phyloP scores from a whole-genome alignment of 2,113 vertebrate species.

The Cheirogaleus medius region DNA sequence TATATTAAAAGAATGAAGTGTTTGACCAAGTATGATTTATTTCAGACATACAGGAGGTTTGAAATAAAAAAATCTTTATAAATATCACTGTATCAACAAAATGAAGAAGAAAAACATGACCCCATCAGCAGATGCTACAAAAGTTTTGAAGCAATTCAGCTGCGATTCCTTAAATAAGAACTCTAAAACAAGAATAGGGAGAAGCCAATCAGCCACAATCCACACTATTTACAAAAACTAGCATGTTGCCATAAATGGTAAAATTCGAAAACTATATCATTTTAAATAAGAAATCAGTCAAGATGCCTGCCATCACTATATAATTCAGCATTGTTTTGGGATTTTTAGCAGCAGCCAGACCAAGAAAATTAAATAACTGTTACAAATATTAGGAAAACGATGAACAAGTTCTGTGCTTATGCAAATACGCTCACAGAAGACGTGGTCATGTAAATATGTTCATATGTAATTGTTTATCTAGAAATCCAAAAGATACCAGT shows the following conservation, averaged over 20 bases:
- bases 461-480: background rate
- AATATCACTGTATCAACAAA: background rate
- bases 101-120: background rate
- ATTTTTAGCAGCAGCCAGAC: background rate
- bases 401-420: background rate
- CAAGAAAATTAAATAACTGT: constrained; percentile 14
- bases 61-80: background rate
- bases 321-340: constrained; percentile 1
- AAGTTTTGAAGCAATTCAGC: constrained; percentile 18
- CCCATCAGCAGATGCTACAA: background rate
- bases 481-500: background rate
- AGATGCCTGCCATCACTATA: background rate
- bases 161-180: constrained; percentile 20
- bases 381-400: background rate
- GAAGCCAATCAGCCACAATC: background rate
- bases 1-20: constrained; percentile 8
- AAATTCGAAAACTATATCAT: background rate
- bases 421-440: background rate
- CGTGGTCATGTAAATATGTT: background rate
- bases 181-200: background rate
- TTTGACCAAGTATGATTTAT: background rate
- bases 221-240: background rate
- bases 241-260: background rate
- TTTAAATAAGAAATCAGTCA: constrained; percentile 41
- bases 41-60: background rate